Evolutionary conservation across 2,113 vertebrate species (phyloP), one percentile per base, ranked within the genome.

Genomic region (Cygnus buccinator): DNA sequence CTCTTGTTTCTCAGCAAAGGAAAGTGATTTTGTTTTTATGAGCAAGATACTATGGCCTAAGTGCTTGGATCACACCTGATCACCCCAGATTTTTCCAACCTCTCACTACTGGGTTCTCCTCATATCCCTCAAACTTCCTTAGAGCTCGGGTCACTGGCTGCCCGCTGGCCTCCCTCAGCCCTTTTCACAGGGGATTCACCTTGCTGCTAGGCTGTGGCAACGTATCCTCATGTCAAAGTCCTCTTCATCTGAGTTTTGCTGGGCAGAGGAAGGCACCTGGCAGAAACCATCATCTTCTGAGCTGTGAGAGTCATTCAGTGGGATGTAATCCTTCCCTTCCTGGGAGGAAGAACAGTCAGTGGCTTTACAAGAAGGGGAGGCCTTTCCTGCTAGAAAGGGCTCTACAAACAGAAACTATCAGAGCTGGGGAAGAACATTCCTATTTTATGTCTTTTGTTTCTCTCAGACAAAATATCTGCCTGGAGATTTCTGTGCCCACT

Each of bases 241-340:
- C 62, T 99, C 99, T 68, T 98, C 98, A 46, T 99, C 98, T 18
- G 98, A 98, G 8, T 98, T 95, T 13, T 98, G 99, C 71, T 98
- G 98, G 35, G 96, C 98, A 22, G 95, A 97, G 16, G 99, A 99
- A 39, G 99, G 99, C 2, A 95, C 97, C 97, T 99, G 99, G 33
- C 98, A 98, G 98, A 99, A 99, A 65, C 99, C 98, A 43, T 99
- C 99, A 18, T 99, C 99, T 91, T 99, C 99, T 2, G 98, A 99
- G 97, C 98, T 99, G 97, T 99, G 99, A 46, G 99, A 99, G 88
- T 97, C 96, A 1, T 98, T 98, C 67, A 99, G 97, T 0, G 98
- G 98, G 88, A 98, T 97, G 98, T 98, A 98, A 78, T 98, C 98
- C 87, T 99, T 99, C 29, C 98, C 98, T 58, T 99, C 99, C 99